Evolutionary conservation across 1,140 invertebrate species (phyloP).

Genomic region (Drusus annulatus): DNA sequence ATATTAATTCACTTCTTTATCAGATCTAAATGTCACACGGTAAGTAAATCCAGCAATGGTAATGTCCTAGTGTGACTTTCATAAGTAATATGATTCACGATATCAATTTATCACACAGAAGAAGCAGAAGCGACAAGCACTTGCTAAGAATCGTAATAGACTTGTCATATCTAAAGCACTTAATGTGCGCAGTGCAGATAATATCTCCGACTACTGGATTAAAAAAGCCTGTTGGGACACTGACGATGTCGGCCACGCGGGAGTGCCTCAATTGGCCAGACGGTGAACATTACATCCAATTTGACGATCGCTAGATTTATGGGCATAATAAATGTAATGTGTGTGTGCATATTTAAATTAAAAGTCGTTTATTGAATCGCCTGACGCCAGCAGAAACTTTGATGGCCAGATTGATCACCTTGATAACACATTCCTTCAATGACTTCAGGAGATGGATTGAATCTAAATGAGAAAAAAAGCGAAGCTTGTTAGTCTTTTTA

Average conservation of each 20-base stretch:
- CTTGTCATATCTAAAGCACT: constrained; percentile 22
- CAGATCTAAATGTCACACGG: background rate
- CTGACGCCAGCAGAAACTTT: background rate
- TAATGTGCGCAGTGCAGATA: constrained; percentile 9
- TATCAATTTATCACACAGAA: background rate
- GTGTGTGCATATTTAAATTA: background rate
- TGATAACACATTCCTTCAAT: background rate
- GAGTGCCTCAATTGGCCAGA: no score
- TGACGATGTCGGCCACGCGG: background rate
- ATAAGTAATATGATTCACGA: background rate
- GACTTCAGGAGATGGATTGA: background rate
- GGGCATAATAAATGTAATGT: no score
- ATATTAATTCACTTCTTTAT: background rate
- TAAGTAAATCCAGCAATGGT: background rate
- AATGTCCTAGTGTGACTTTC: no score
- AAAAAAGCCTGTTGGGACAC: background rate
- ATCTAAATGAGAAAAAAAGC: background rate
- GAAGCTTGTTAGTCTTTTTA: background rate
- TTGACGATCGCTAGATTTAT: no score
- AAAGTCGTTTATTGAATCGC: background rate
- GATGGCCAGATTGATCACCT: no score
- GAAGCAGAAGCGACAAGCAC: background rate
- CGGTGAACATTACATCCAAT: no score
- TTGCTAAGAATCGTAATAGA: constrained; percentile 13
- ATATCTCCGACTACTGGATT: constrained; percentile 18